Percentiles rank a stretch among this genome's conserved stretches.
These are phyloP conservation scores for Aphidius colemani DNA, from an alignment of 2,888 invertebrate genomes.

Conservation along the genomic window DNA sequence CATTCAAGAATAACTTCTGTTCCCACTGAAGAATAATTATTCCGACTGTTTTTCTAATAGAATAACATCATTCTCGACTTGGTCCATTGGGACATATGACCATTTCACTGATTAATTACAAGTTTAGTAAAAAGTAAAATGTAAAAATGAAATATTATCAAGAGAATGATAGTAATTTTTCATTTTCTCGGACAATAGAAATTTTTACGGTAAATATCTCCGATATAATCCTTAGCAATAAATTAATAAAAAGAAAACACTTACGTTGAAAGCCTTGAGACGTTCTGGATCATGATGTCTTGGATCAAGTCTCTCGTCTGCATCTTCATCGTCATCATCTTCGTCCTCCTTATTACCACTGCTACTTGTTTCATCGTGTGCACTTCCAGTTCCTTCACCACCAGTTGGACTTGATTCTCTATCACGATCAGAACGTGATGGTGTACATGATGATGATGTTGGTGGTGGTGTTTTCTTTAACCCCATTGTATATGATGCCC, in stretches of 20 bases:
- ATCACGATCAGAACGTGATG: slow-evolving; percentile 57
- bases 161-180: no score
- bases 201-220: no score
- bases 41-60: no score
- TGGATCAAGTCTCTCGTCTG: slow-evolving; percentile 88
- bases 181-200: no score
- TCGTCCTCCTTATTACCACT: slow-evolving; percentile 86
- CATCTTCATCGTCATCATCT: slow-evolving; percentile 87
- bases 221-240: neutral
- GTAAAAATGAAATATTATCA: no score
- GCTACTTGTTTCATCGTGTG: slow-evolving; percentile 87
- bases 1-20: no score
- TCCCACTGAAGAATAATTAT: no score
- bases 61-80: no score
- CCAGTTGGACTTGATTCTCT: slow-evolving; percentile 72
- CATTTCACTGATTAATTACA: no score
- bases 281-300: slow-evolving; percentile 90
- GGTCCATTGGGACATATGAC: no score
- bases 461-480: slow-evolving; percentile 65
- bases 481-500: slow-evolving; percentile 83
- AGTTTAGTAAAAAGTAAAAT: no score
- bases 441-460: slow-evolving; percentile 50
- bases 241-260: slow-evolving; percentile 47
- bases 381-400: slow-evolving; percentile 68
- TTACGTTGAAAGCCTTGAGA: slow-evolving; percentile 94